Base-by-base conservation (phyloP, 2,797 vertebrate genomes). In the Propithecus deckenii region DNA sequence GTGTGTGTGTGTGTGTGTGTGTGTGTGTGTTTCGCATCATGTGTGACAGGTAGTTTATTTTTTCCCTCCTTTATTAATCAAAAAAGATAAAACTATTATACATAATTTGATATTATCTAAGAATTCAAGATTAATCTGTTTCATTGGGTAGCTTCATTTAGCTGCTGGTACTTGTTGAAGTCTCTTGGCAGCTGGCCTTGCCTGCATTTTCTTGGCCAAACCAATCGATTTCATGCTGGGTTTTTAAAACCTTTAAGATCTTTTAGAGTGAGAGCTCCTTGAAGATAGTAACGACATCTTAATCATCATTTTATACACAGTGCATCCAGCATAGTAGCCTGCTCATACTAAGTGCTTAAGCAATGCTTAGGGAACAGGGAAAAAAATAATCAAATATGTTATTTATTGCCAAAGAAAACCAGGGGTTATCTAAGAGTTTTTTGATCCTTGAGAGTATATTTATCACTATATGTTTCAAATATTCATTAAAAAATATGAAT, bases 221-320 rank as follows among this genome's bases (percentile, higher is more conserved):
- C 50, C 74, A 97, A 97, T 97, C 96, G 96, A 97, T 97, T 97
- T 97, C 96, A 97, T 94, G 95, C 95, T 92, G 72, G 25, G 87
- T 97, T 91, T 63, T 92, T 90, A 95, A 96, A 92, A 55, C 61
- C 78, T 92, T 87, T 95, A 79, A 92, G 86, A 96, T 95, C n/a
- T 89, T 71, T 65, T 95, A 89, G 75, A 93, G 7, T 72, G 89
- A 95, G 52, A 90, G 76, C 38, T 97, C 41, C 92, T 88, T 59
- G 63, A 95, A 95, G 48, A 65, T 72, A 88, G 67, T 69, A 61
- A 63, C 67, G 41, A 86, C 88, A 92, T 97, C 96, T 96, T 95
- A 97, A 97, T 96, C 88, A 92, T 32, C 63, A 76, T 80, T 94
- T 80, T 86, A 76, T 41, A 52, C 75, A 74, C 22, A 86, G 43